Conservation (phyloP, 1,140 invertebrate genomes). For the Temnothorax nylanderi region DNA sequence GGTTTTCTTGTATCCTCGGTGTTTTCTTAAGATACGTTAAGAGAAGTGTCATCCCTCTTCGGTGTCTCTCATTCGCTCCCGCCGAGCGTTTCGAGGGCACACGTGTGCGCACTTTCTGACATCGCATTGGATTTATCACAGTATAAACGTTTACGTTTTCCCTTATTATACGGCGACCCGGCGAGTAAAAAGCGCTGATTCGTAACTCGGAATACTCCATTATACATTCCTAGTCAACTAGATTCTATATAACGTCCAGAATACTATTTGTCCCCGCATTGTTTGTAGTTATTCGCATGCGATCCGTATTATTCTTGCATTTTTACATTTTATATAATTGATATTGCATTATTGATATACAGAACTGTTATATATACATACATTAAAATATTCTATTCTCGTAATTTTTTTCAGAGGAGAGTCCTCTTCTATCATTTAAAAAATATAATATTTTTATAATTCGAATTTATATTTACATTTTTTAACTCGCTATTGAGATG, state of each 20-base stretch:
- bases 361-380: neutral
- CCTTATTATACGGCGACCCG: conserved; percentile 37
- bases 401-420: neutral
- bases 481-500: neutral
- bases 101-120: conserved; percentile 43
- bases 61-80: conserved; percentile 19
- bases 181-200: conserved; percentile 55
- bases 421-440: too few species aligned
- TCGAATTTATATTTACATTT: neutral
- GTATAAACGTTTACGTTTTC: conserved; percentile 48
- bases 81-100: conserved; percentile 57
- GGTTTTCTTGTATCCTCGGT: conserved; percentile 51
- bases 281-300: conserved; percentile 10
- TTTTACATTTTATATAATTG: conserved; percentile 20
- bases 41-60: conserved; percentile 43
- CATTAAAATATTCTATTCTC: neutral
- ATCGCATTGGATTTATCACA: conserved; percentile 58
- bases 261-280: conserved; percentile 6
- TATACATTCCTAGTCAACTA: conserved; percentile 35
- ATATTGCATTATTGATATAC: conserved; percentile 10
- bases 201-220: conserved; percentile 10
- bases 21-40: conserved; percentile 67
- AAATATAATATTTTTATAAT: neutral
- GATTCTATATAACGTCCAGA: conserved; percentile 10
- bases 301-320: conserved; percentile 32